Evolutionary conservation across 2,113 vertebrate species (phyloP).

Genomic region (Tor tambroides): DNA sequence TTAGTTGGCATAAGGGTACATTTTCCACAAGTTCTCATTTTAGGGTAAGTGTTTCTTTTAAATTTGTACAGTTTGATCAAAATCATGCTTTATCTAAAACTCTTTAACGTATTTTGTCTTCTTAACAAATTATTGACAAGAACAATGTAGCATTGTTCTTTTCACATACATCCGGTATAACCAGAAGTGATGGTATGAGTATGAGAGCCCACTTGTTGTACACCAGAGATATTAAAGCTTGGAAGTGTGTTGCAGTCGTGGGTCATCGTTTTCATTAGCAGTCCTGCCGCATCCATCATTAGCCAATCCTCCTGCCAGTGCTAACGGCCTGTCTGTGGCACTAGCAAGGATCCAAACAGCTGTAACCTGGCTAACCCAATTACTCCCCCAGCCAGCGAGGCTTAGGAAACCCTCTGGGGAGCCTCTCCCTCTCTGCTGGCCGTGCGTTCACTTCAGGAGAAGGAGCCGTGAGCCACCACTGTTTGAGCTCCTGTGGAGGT

Average conservation of each 20-base stretch:
- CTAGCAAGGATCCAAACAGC: conserved; percentile 27
- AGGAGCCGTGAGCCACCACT: background rate
- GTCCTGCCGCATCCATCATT: background rate
- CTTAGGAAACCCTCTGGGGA: background rate
- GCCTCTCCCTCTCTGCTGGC: conserved; percentile 6
- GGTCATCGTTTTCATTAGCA: conserved; percentile 24
- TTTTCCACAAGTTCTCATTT: no score
- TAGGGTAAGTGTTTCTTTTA: no score
- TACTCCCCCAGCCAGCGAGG: conserved; percentile 7
- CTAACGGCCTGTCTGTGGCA: conserved; percentile 16
- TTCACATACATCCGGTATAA: background rate
- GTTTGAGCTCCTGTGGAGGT: background rate
- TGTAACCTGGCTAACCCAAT: conserved; percentile 34
- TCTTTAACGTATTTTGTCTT: no score
- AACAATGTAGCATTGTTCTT: background rate
- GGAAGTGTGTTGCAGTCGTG: background rate
- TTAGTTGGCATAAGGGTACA: no score
- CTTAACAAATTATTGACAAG: background rate
- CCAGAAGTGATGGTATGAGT: background rate
- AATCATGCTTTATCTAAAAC: no score
- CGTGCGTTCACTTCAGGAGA: background rate
- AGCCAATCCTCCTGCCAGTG: conserved; percentile 11
- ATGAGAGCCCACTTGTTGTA: background rate
- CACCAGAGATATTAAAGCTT: background rate
- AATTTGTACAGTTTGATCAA: no score